Percentiles rank a stretch among this genome's conserved stretches.
phyloP scores from a whole-genome alignment of 2,113 vertebrate genomes.

The Rhynchopsitta pachyrhyncha region DNA sequence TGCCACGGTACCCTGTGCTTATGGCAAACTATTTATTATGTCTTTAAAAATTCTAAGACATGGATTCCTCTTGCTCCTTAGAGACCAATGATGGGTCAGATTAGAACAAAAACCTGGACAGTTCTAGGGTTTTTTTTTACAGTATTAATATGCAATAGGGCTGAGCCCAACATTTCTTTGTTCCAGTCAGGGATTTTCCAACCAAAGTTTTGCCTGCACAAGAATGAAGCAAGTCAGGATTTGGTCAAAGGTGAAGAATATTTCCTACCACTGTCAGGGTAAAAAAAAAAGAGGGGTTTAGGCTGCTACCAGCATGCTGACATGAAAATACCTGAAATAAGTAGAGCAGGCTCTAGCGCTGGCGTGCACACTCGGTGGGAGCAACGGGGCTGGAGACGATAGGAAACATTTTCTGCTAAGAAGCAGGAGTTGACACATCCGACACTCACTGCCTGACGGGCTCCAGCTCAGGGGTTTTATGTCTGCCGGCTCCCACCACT shows the following conservation, averaged over 20 bases:
- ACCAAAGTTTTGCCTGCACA: neutral
- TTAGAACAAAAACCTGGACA: constrained; percentile 8
- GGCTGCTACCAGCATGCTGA: neutral
- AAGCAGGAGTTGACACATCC: constrained; percentile 39
- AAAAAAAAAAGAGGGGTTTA: neutral
- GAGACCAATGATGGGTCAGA: neutral
- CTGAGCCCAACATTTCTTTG: neutral
- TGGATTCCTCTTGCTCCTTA: neutral
- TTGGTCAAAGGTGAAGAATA: neutral
- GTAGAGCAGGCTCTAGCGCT: constrained; percentile 33
- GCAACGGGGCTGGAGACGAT: neutral
- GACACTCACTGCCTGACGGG: constrained; percentile 23
- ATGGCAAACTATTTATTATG: constrained; percentile 55
- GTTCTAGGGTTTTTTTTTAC: neutral
- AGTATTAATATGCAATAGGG: neutral
- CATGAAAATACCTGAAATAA: constrained; percentile 43
- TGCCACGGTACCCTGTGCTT: constrained; percentile 14
- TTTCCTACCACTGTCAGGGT: neutral
- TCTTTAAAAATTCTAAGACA: constrained; percentile 51
- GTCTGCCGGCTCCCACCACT: constrained; percentile 53
- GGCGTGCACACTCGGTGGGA: constrained; percentile 21
- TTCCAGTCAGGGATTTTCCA: neutral
- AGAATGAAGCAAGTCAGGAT: neutral
- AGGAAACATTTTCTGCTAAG: constrained; percentile 36
- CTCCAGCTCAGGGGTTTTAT: constrained; percentile 44